Evolutionary conservation across 2,797 vertebrate genomes (phyloP), one percentile per base, ranked within the genome.

Genomic region (Hemibagrus guttatus): DNA sequence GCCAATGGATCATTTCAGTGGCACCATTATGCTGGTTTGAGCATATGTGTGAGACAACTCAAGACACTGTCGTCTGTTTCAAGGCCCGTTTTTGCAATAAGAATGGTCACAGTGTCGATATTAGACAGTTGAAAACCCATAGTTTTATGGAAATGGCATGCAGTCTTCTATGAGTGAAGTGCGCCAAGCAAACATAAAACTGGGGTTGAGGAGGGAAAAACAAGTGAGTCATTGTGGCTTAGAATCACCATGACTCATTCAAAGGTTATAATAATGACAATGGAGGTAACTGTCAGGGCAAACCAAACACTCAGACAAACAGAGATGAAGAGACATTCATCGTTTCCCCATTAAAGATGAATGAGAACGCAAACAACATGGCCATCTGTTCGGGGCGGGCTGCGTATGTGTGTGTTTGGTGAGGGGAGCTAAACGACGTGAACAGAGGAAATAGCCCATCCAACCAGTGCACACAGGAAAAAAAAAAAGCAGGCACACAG

Each of bases 1-100:
- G 95, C 94, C 94, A 93, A 96, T 95, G 94, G 94, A 95, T 96
- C 95, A 95, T 95, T 93, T 95, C 94, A 94, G 95, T 93, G 92
- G 93, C 93, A 93, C 92, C 93, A 95, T 96, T 95, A 95, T 94
- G 95, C 93, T 95, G 93, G 95, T 95, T 93, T 93, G 94, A 94
- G 93, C 93, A 94, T 94, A 91, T 91, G 94, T 91, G 91, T 88
- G 89, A 90, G 89, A 92, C 88, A 91, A 93, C 94, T 94, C 92
- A 92, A 92, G 92, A 92, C 90, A 91, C 93, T 90, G 89, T 68
- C 90, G 90, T 91, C 90, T 90, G 88, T 91, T 92, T 92, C 90
- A 80, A 64, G 90, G 87, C 69, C 63, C 56, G 58, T 83, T 89
- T 42, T 54, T 49, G 9, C 72, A 12, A 26, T 82, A 66, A 88